These are phyloP conservation scores for Neolamprologus ventralis DNA, from an alignment of 2,113 vertebrate genomes.

Conservation along the genomic window DNA sequence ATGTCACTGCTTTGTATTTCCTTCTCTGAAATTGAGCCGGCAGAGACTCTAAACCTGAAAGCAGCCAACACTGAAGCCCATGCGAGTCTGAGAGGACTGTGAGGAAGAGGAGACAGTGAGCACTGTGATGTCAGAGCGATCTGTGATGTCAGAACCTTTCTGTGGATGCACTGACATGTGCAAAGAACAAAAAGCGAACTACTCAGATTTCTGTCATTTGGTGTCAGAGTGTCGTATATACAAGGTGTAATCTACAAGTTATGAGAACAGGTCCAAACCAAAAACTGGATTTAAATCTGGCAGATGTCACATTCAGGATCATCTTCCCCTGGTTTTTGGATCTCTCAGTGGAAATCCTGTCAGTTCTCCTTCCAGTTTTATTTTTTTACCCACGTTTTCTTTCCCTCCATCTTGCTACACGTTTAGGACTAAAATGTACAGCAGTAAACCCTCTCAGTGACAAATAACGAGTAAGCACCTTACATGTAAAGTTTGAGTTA, in stretches of 20 bases:
- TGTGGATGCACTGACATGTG: not conserved
- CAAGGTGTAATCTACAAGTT: not conserved
- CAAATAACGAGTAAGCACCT: not conserved
- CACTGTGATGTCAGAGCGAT: not conserved
- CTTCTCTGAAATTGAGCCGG: not conserved
- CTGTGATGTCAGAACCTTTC: not conserved
- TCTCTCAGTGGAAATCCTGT: not conserved
- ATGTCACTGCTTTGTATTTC: not conserved
- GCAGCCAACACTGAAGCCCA: not conserved
- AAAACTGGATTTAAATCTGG: not conserved
- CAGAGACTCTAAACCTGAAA: not conserved
- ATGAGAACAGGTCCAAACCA: not conserved
- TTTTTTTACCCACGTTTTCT: not conserved
- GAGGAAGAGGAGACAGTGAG: not conserved
- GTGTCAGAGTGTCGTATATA: not conserved
- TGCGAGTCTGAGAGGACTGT: not conserved
- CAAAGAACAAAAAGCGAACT: not conserved
- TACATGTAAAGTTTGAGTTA: not conserved
- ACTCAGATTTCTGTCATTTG: not conserved
- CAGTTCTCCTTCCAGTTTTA: not conserved
- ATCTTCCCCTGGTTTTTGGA: not conserved
- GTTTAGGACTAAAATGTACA: not conserved
- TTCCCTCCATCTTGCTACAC: not conserved
- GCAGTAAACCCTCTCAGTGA: not conserved
- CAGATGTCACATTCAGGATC: not conserved